Percentiles rank a stretch among this genome's conserved stretches.
These are phyloP conservation scores for Sebastes itinus DNA, from an alignment of 2,797 vertebrate genomes.

Conservation along the genomic window DNA sequence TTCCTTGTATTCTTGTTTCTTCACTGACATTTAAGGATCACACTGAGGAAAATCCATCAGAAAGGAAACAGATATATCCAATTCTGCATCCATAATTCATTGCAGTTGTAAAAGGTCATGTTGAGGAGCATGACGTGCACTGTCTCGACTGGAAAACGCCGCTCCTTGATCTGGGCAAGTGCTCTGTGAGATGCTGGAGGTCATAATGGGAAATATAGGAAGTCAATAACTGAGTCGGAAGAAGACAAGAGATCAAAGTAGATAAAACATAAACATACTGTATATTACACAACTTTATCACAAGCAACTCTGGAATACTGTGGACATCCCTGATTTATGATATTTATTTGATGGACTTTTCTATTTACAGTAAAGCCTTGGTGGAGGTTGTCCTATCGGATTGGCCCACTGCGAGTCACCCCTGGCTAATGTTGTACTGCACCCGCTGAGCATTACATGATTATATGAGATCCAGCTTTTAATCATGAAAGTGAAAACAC, in stretches of 20 bases:
- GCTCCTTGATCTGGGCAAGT: neutral
- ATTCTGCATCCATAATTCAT: neutral
- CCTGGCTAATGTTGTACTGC: neutral
- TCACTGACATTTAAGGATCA: slow-evolving; percentile 21
- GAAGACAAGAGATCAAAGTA: slow-evolving; percentile 14
- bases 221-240: slow-evolving; percentile 33
- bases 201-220: slow-evolving; percentile 16
- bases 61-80: neutral
- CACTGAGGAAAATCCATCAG: neutral
- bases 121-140: neutral
- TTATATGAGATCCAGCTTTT: slow-evolving; percentile 51
- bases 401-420: neutral
- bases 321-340: slow-evolving; percentile 11
- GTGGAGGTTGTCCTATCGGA: neutral
- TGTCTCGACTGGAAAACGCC: neutral
- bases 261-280: slow-evolving; percentile 6
- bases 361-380: slow-evolving; percentile 5
- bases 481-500: slow-evolving; percentile 51
- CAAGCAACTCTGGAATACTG: neutral
- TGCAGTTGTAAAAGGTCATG: slow-evolving; percentile 5
- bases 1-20: neutral
- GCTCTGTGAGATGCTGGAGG: neutral
- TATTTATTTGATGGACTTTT: slow-evolving; percentile 6
- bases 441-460: slow-evolving; percentile 23
- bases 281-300: slow-evolving; percentile 8